phyloP scores from a whole-genome alignment of 2,797 vertebrate genomes.

The Dryobates pubescens region DNA sequence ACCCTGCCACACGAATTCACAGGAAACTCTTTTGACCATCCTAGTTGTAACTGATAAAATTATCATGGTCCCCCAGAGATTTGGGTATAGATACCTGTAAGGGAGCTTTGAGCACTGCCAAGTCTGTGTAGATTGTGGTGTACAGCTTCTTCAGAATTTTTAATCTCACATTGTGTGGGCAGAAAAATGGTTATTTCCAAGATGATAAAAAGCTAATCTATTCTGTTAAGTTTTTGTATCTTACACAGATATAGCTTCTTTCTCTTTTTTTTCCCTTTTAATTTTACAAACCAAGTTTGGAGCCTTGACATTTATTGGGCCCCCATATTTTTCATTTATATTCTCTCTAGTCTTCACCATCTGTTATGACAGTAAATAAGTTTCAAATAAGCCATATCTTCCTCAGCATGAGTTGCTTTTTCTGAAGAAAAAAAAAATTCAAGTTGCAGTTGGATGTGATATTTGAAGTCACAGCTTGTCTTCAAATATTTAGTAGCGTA shows the following conservation, averaged over 20 bases:
- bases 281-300: constrained; percentile 68
- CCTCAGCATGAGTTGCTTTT: constrained; percentile 74
- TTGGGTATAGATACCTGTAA: background rate
- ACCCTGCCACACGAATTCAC: background rate
- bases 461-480: constrained; percentile 75
- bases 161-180: constrained; percentile 31
- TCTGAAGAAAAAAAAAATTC: constrained; percentile 60
- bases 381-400: constrained; percentile 74
- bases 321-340: constrained; percentile 76
- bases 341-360: constrained; percentile 74
- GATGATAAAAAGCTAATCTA: constrained; percentile 66
- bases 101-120: background rate
- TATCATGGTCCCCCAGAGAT: background rate
- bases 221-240: constrained; percentile 61
- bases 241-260: constrained; percentile 55
- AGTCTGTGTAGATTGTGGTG: background rate
- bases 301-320: constrained; percentile 74
- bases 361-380: constrained; percentile 75
- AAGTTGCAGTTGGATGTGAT: constrained; percentile 74
- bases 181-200: constrained; percentile 62
- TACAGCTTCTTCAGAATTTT: constrained; percentile 29
- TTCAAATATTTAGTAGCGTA: constrained; percentile 73
- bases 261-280: constrained; percentile 27
- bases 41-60: background rate
- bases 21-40: background rate